phyloP scores from a whole-genome alignment of 2,113 vertebrate genomes.

The Erythrocercus mccallii region DNA sequence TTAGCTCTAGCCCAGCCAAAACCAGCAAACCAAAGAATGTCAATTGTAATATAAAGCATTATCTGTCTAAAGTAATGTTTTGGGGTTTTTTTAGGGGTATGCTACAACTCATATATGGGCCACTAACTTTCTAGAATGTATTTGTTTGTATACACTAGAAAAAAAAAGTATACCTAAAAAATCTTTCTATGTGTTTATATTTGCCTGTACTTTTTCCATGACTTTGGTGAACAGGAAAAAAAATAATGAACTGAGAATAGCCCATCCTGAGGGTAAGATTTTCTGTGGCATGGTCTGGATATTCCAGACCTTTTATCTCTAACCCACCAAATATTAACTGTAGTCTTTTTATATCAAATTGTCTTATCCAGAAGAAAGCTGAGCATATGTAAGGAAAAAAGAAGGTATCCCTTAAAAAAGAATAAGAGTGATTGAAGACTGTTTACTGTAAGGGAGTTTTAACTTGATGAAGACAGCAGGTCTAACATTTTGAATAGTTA shows the following conservation, averaged over 20 bases:
- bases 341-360: not conserved
- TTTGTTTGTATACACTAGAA: not conserved
- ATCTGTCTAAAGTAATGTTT: not conserved
- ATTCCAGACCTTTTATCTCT: not conserved
- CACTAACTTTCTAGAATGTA: not conserved
- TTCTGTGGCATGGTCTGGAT: not conserved
- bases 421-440: not conserved
- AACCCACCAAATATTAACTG: not conserved
- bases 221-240: not conserved
- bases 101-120: not conserved
- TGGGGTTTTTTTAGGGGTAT: not conserved
- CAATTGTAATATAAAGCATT: not conserved
- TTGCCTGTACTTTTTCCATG: not conserved
- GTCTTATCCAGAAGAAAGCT: not conserved
- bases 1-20: not conserved
- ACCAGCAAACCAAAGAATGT: not conserved
- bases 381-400: not conserved
- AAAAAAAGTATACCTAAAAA: not conserved
- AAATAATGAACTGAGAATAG: not conserved
- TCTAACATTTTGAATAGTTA: not conserved
- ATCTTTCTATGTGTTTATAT: not conserved
- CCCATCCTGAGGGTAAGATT: not conserved
- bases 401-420: not conserved
- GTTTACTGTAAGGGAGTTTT: not conserved
- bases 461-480: not conserved